Base-by-base conservation (phyloP, 2,888 invertebrate species). In the Pandemis cinnamomeana region DNA sequence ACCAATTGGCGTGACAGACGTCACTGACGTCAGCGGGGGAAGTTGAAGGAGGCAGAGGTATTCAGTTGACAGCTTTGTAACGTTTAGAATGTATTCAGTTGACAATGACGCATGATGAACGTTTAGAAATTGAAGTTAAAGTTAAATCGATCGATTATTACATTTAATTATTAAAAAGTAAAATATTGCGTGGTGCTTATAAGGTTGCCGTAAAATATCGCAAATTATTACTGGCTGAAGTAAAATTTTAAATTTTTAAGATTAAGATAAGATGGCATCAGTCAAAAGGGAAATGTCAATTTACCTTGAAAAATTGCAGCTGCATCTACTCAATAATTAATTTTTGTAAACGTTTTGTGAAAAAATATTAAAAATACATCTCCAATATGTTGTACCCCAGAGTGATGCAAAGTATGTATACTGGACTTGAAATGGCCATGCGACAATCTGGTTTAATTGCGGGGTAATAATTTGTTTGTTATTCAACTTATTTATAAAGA, bases 1-100 rank as follows among this genome's bases (percentile, higher is more conserved):
- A 20, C 61, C 66, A 74, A 74, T 55, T 71, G 70, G 61, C 67
- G 66, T 70, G 71, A 67, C 70, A 74, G 60, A 70, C 58, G 74
- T 67, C 74, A 74, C 11, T 5, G 7, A 15, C 27, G 60, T 51
- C 41, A 62, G 51, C 15, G 15, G 42, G 8, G 27, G 42, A 42
- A 53, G 70, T 27, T 15, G 48, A 10, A 10, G 13, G 71, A 27
- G n/a, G 44, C 15, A 5, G 6, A 36, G 46, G 41, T 7, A 53
- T 11, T 55, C 5, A 42, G 11, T 11, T 67, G 67, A 67, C 67
- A 67, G 55, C 11, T 15, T 2, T 15, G 42, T 6, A 55, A 42
- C 67, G 67, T 67, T 67, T 42, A 55, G 27, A 36, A 36, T 36
- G 27, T 36, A 36, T 4, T 36, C 20, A 20, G 20, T 36, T 36